phyloP scores from a whole-genome alignment of 2,797 vertebrate genomes.

The Danio choprae region DNA sequence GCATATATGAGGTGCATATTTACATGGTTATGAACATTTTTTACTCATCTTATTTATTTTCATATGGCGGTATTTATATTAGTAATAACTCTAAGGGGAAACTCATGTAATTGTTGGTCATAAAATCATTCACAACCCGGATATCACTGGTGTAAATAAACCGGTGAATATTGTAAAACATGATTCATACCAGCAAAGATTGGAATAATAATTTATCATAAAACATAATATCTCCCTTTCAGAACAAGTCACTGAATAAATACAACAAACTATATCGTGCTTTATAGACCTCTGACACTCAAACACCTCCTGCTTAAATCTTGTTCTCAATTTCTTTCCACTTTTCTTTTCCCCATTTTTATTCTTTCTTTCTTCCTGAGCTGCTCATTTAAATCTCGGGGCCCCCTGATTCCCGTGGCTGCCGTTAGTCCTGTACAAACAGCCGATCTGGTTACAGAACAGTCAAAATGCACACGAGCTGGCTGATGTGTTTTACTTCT shows the following conservation, averaged over 20 bases:
- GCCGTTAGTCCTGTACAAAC: constrained; percentile 17
- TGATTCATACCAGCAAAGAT: constrained; percentile 26
- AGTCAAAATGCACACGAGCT: constrained; percentile 50
- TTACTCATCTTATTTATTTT: constrained; percentile 14
- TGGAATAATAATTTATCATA: constrained; percentile 30
- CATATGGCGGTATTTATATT: constrained; percentile 6
- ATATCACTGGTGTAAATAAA: constrained; percentile 27
- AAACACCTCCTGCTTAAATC: constrained; percentile 16
- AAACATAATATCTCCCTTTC: constrained; percentile 30
- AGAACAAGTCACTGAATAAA: constrained; percentile 28
- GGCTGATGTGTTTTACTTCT: constrained; percentile 66
- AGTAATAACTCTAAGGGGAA: constrained; percentile 27
- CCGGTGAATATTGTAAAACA: constrained; percentile 23
- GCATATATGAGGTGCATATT: not conserved
- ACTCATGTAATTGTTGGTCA: not conserved
- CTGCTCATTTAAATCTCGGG: constrained; percentile 26
- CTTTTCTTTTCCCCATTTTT: not conserved
- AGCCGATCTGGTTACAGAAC: constrained; percentile 46
- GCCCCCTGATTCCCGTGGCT: constrained; percentile 22
- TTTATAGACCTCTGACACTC: not conserved
- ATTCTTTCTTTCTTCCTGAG: constrained; percentile 62
- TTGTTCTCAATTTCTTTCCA: constrained; percentile 2
- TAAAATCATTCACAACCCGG: constrained; percentile 8
- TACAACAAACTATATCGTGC: constrained; percentile 1
- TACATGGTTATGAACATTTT: constrained; percentile 8